Base-by-base conservation (phyloP, 2,888 invertebrate species). In the Pterobdella sp. region DNA sequence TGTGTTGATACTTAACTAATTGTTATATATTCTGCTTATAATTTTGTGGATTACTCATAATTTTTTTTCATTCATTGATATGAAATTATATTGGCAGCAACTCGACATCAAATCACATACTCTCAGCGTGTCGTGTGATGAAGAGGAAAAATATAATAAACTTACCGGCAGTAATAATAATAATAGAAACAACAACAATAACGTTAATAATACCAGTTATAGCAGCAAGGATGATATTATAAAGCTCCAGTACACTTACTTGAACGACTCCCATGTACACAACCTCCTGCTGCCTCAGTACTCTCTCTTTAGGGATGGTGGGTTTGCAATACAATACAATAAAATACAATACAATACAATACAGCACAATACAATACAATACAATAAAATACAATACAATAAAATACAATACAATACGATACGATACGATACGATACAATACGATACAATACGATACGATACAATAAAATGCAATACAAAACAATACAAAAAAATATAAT, bases 161-260 rank as follows among this genome's bases (percentile, higher is more conserved):
- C n/a, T 26, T 26, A 18, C 3, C 7, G n/a, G n/a, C 60, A 56
- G n/a, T 26, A 56, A 56, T 22, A 56, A n/a, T 26, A 56, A 56
- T 26, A 56, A 56, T 22, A 56, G 26, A 14, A 56, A 56, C 60
- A 56, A 26, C 60, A 56, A 56, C 60, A 56, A 56, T 26, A 56
- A 56, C 60, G 26, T 3, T 22, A 56, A n/a, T 22, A 4, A 26
- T 26, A 56, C 18, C 60, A 56, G n/a, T 26, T 14, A 56, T 26
- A 56, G 26, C 60, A 56, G 26, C 60, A 56, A 22, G 4, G 3
- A 18, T 3, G 3, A 56, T 26, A 56, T 56, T 22, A 4, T 26
- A n/a, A 22, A 56, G 14, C 3, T 56, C 10, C 60, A 56, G n/a
- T 56, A 56, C 60, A 56, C 18, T 26, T 56, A 56, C 60, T 26